Evolutionary conservation across 2,888 invertebrate species (phyloP), one percentile per base, ranked within the genome.

Genomic region (Arctia plantaginis): DNA sequence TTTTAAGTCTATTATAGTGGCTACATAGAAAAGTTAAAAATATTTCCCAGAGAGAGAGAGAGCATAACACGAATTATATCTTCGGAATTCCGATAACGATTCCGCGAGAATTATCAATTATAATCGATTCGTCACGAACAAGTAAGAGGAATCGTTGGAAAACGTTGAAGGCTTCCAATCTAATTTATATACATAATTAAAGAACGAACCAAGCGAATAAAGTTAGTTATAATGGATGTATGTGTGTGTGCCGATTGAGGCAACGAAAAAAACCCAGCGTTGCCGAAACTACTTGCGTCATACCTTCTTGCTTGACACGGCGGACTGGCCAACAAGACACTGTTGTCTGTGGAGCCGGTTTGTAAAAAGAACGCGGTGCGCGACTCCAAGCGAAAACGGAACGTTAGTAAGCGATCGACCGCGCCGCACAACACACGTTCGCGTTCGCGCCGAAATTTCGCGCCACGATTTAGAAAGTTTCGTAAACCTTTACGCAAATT

Each of bases 271-370:
- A 93, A 86, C 85, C 87, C 85, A 86, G 83, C 82, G 88, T 93
- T 95, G 94, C 92, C 92, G 91, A 94, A 95, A 94, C 90, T 70
- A 85, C 93, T 95, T 95, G 94, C 95, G 94, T 94, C 95, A 95
- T 79, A 86, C 82, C 80, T 84, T 90, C 90, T 91, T 89, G 89
- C 78, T 79, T 81, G 82, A 90, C 90, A 91, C 89, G 90, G 90
- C 88, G 90, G 85, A 91, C 91, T 90, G 91, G 89, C 90, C 87
- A 80, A 75, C 77, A 83, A 84, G 84, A 84, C 84, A 84, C 78
- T 78, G 74, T 68, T 84, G 80, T 77, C 83, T 82, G 74, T 81
- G 77, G 79, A 85, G 85, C 88, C 87, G 87, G 89, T 88, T 89
- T 81, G 80, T 82, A 88, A 88, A 89, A 90, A 90, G 89, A 87